Percentiles rank a stretch among this genome's conserved stretches.
These are phyloP conservation scores for Cyrtodaria siliqua DNA, from an alignment of 2,888 invertebrate genomes.

Conservation along the genomic window DNA sequence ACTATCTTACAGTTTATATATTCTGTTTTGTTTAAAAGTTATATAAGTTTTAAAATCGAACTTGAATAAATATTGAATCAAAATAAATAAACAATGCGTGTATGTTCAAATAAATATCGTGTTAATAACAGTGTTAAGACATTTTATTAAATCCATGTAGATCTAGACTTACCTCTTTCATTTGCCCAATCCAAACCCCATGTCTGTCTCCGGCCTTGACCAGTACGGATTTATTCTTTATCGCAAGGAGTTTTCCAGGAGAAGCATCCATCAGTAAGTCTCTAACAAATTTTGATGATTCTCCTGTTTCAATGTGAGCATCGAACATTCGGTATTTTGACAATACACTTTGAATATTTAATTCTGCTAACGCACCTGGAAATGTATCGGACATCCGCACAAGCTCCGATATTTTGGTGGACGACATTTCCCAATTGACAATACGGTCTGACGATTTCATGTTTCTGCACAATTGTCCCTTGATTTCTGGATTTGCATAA, in stretches of 20 bases:
- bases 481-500: slow-evolving; percentile 6
- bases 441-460: slow-evolving; percentile 41
- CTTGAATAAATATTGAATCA: too few species aligned
- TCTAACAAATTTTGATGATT: neutral
- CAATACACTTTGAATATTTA: too few species aligned
- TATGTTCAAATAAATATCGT: too few species aligned
- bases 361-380: slow-evolving; percentile 39
- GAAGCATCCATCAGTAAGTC: slow-evolving; percentile 8
- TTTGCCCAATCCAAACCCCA: slow-evolving; percentile 58
- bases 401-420: slow-evolving; percentile 20
- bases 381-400: slow-evolving; percentile 56
- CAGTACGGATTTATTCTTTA: slow-evolving; percentile 36
- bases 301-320: slow-evolving; percentile 32
- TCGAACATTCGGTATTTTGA: slow-evolving; percentile 39
- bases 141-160: too few species aligned
- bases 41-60: too few species aligned
- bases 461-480: slow-evolving; percentile 19
- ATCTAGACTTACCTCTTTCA: slow-evolving; percentile 41
- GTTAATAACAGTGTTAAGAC: too few species aligned
- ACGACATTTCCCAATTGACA: slow-evolving; percentile 34
- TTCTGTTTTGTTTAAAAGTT: too few species aligned
- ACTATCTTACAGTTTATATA: too few species aligned
- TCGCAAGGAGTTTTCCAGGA: slow-evolving; percentile 38
- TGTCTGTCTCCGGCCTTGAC: slow-evolving; percentile 34
- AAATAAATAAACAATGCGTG: too few species aligned